Percentiles rank a stretch among this genome's conserved stretches.
phyloP scores from a whole-genome alignment of 2,113 vertebrate species.

The Turnix velox region DNA sequence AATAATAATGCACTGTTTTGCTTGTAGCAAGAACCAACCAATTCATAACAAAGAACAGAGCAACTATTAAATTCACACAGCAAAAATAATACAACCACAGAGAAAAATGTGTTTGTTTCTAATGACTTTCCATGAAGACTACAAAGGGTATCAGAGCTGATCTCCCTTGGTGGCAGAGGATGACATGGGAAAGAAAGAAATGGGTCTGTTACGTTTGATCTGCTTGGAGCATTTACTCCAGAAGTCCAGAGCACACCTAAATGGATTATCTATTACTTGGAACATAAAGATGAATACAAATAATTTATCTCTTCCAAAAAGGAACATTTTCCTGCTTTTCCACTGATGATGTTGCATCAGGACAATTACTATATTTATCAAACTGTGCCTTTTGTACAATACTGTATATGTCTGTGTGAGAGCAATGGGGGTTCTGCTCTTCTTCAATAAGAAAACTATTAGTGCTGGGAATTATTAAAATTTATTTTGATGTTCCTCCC shows the following conservation, averaged over 20 bases:
- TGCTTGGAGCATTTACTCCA: background rate
- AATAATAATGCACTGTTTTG: background rate
- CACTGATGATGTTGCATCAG: background rate
- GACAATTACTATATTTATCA: background rate
- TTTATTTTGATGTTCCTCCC: background rate
- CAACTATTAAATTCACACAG: background rate
- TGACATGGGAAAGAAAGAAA: background rate
- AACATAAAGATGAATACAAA: background rate
- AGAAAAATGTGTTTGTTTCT: background rate
- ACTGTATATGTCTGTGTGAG: background rate
- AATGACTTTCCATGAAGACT: background rate
- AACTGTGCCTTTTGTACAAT: background rate
- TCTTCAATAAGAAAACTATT: background rate
- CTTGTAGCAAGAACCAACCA: background rate
- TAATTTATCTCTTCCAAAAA: background rate
- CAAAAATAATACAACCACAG: background rate
- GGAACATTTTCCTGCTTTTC: background rate
- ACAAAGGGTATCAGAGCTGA: background rate
- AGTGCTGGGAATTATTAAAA: background rate
- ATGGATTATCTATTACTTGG: background rate
- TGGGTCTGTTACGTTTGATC: background rate
- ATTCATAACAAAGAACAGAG: background rate
- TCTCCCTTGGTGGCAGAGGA: background rate
- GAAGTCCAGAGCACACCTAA: background rate
- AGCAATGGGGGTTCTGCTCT: background rate